Conservation (phyloP, 2,888 invertebrate genomes). For the Adela reaumurella region DNA sequence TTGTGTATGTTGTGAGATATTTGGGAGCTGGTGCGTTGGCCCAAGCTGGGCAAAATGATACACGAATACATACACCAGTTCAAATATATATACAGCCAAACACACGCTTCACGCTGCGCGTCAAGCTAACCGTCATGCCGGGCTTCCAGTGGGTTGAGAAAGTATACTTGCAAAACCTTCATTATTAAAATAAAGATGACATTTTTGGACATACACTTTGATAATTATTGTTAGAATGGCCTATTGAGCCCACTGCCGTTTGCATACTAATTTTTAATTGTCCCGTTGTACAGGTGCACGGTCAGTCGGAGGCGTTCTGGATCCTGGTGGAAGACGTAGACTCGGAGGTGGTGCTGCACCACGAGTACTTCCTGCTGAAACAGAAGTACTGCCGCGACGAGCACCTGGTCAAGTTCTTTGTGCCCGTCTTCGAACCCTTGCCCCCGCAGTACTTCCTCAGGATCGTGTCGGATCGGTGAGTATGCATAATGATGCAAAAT, state of each 20-base stretch:
- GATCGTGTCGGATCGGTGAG: slow-evolving; percentile 75
- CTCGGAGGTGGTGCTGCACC: slow-evolving; percentile 88
- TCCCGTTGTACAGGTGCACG: slow-evolving; percentile 76
- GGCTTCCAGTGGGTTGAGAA: slow-evolving; percentile 99
- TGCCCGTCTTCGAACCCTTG: slow-evolving; percentile 96
- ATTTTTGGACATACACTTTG: too few relatives aligned
- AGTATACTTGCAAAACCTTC: too few relatives aligned
- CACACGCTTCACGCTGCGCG: slow-evolving; percentile 86
- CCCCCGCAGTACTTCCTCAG: slow-evolving; percentile 97
- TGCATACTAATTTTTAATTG: too few relatives aligned
- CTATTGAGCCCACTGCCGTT: too few relatives aligned
- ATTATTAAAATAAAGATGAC: too few relatives aligned
- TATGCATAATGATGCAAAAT: too few relatives aligned
- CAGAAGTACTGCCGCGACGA: slow-evolving; percentile 92
- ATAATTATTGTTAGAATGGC: too few relatives aligned
- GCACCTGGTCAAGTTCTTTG: slow-evolving; percentile 95
- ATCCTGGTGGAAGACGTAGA: slow-evolving; percentile 85
- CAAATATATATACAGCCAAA: slow-evolving; percentile 98
- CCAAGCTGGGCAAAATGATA: slow-evolving; percentile 88
- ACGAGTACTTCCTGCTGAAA: slow-evolving; percentile 92
- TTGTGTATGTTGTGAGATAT: too few relatives aligned
- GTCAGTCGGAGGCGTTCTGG: slow-evolving; percentile 84
- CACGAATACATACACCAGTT: slow-evolving; percentile 96
- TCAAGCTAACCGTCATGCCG: slow-evolving; percentile 95
- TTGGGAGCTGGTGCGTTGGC: slow-evolving; percentile 84